Conservation (phyloP, 2,797 vertebrate species). For the Otus scops region DNA sequence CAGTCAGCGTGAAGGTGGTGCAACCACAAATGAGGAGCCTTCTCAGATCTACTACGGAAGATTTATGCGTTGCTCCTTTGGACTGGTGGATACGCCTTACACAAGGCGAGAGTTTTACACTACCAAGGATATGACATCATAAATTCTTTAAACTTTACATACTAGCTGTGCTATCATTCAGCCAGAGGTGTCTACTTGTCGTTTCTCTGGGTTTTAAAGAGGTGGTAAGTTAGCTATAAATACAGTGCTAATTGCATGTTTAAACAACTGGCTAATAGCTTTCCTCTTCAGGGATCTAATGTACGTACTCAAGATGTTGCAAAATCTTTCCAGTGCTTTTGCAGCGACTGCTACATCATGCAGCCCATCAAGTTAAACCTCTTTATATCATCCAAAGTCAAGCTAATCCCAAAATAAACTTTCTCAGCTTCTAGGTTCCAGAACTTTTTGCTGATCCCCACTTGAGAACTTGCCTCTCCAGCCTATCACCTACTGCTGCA, state of each 20-base stretch:
- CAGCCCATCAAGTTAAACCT: background rate
- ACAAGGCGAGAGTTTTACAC: background rate
- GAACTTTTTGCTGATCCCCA: background rate
- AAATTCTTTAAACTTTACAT: background rate
- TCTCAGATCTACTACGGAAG: background rate
- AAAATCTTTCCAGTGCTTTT: background rate
- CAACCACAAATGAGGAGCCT: background rate
- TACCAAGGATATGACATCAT: background rate
- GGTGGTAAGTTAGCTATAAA: conserved; percentile 14
- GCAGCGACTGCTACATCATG: background rate
- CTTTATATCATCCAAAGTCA: background rate
- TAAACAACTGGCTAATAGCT: background rate
- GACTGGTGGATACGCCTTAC: rapidly evolving
- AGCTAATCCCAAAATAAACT: conserved; percentile 32
- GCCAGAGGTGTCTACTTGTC: background rate
- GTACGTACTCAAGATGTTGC: background rate
- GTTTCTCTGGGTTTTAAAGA: background rate
- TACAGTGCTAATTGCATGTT: background rate
- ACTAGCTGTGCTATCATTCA: background rate
- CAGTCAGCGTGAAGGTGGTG: background rate
- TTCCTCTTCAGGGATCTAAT: background rate
- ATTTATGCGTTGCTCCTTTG: rapidly evolving
- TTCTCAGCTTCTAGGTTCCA: background rate
- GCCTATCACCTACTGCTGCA: background rate
- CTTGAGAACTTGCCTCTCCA: background rate